Evolutionary conservation across 2,113 vertebrate genomes (phyloP).

Genomic region (Arenaria interpres): DNA sequence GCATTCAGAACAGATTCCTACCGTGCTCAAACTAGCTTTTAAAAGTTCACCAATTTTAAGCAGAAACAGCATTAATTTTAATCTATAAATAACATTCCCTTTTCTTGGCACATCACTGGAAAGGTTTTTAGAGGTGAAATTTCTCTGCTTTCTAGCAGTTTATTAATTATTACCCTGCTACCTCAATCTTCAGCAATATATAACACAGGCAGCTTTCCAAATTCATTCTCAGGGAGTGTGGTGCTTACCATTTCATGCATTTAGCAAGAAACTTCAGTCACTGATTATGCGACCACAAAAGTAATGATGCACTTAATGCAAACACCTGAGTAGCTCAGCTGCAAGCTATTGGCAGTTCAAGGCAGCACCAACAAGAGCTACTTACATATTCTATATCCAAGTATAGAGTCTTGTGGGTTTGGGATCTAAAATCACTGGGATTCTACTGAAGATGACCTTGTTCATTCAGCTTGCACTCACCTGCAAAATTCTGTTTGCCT

Average conservation of each 20-base stretch:
- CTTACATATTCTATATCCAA: not conserved
- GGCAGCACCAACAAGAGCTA: not conserved
- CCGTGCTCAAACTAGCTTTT: not conserved
- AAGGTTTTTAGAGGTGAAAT: not conserved
- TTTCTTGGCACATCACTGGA: not conserved
- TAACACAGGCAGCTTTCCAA: conserved; percentile 42
- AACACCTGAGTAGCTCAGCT: not conserved
- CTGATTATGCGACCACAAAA: not conserved
- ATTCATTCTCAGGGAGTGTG: not conserved
- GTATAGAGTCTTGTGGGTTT: not conserved
- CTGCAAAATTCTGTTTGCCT: not conserved
- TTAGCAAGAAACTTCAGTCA: not conserved
- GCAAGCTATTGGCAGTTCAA: not conserved
- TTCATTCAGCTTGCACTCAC: not conserved
- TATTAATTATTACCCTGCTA: conserved; percentile 53
- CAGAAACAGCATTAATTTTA: not conserved
- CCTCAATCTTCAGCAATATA: not conserved
- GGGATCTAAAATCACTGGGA: not conserved
- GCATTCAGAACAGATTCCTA: not conserved
- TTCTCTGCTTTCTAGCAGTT: conserved; percentile 30
- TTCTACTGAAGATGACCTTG: not conserved
- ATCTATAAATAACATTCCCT: not conserved
- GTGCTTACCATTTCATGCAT: not conserved
- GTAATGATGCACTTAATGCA: not conserved
- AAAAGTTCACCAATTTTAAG: not conserved